Percentiles rank a stretch among this genome's conserved stretches.
Evolutionary conservation across 2,888 invertebrate genomes (phyloP).

Genomic region (Oxyteleia sp.): DNA sequence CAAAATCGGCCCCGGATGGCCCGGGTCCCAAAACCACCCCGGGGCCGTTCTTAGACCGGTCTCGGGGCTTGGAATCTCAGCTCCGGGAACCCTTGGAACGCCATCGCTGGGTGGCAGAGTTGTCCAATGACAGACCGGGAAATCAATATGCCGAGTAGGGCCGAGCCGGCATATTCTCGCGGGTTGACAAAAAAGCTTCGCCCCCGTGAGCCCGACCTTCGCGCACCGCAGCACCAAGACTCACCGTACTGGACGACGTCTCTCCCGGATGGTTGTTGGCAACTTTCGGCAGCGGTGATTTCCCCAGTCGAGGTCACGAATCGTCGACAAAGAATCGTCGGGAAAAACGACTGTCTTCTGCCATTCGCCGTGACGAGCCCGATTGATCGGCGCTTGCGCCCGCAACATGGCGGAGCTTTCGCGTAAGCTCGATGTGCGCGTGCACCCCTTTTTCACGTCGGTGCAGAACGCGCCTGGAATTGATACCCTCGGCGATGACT

Average conservation of each 20-base stretch:
- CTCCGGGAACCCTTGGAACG: too few species aligned
- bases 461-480: conserved; percentile 43
- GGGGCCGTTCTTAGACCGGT: too few species aligned
- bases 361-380: conserved; percentile 66
- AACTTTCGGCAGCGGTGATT: conserved; percentile 4
- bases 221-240: conserved; percentile 2
- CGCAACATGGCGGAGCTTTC: conserved; percentile 59
- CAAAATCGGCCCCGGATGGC: too few species aligned
- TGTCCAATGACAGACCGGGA: conserved; percentile 69
- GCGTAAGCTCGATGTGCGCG: conserved; percentile 48
- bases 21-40: too few species aligned
- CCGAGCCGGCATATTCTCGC: conserved; percentile 61
- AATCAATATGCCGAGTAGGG: conserved; percentile 72
- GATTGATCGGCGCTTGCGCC: conserved; percentile 72
- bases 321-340: conserved; percentile 41
- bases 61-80: too few species aligned
- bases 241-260: conserved; percentile 29
- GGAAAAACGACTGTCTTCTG: conserved; percentile 73
- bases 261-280: background rate
- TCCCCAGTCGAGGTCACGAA: conserved; percentile 49
- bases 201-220: background rate
- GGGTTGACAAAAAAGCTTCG: conserved; percentile 15
- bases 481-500: conserved; percentile 20
- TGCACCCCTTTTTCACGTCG: conserved; percentile 30
- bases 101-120: background rate